These are phyloP conservation scores for Scaptodrosophila lebanonensis DNA, from an alignment of 1,140 invertebrate species.

Conservation along the genomic window DNA sequence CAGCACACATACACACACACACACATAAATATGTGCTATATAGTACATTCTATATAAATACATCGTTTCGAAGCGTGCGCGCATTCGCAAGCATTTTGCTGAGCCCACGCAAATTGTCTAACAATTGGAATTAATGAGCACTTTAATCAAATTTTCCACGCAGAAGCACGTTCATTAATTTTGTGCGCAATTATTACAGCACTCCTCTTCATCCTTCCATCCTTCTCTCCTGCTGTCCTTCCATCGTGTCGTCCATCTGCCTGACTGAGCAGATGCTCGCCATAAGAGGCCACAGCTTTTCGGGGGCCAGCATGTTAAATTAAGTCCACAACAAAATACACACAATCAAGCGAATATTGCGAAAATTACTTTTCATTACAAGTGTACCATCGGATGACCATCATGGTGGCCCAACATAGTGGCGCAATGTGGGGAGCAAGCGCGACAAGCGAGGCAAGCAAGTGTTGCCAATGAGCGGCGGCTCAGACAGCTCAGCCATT, in stretches of 20 bases:
- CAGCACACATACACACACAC: conserved; percentile 1
- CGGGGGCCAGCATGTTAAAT: conserved; percentile 8
- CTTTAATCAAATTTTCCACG: conserved; percentile 69
- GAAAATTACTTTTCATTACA: conserved; percentile 72
- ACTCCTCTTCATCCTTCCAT: conserved; percentile 17
- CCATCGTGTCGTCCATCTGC: neutral
- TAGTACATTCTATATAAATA: no score
- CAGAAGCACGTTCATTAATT: conserved; percentile 71
- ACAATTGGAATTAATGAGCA: conserved; percentile 69
- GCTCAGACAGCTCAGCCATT: conserved; percentile 56
- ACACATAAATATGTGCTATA: neutral
- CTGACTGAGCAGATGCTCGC: no score
- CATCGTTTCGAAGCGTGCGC: no score
- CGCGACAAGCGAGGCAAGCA: no score
- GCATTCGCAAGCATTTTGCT: neutral
- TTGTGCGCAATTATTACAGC: conserved; percentile 64
- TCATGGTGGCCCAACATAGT: no score
- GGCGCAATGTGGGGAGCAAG: no score
- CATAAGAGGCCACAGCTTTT: no score
- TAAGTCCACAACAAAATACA: conserved; percentile 61
- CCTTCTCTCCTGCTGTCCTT: conserved; percentile 5
- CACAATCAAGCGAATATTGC: conserved; percentile 67
- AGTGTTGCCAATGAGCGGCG: conserved; percentile 48
- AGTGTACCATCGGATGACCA: conserved; percentile 56
- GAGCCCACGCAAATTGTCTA: conserved; percentile 32